Conservation (phyloP, 2,797 vertebrate genomes). For the Microhierax caerulescens region DNA sequence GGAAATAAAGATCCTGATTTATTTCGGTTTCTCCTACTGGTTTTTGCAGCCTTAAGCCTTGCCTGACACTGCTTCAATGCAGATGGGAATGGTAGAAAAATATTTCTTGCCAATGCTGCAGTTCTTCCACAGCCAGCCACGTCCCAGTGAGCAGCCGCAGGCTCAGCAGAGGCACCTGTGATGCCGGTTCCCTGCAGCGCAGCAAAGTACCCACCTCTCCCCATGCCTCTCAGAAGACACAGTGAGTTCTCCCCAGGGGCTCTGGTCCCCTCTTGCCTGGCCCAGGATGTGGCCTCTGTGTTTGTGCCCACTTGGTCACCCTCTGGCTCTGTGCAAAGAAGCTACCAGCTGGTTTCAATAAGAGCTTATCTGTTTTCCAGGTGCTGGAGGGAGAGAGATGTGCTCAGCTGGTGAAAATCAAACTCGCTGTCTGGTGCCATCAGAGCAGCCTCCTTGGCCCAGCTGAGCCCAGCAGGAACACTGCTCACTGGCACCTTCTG, state of each 20-base stretch:
- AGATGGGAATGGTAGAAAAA: background rate
- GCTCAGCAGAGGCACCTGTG: background rate
- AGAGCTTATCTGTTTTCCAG: background rate
- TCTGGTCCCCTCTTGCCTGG: fast-evolving
- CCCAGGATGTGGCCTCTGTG: fast-evolving
- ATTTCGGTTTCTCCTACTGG: background rate
- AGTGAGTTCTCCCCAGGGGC: fast-evolving
- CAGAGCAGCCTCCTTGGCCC: fast-evolving
- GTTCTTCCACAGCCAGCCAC: background rate
- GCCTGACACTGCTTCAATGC: background rate
- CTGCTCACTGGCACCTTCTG: background rate
- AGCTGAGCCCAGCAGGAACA: fast-evolving
- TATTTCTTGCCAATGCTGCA: background rate
- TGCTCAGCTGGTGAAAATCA: background rate
- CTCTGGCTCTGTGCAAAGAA: background rate
- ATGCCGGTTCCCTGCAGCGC: background rate
- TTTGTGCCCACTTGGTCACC: background rate
- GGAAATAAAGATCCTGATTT: constrained; percentile 28
- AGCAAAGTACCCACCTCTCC: background rate
- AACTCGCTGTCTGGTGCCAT: fast-evolving
- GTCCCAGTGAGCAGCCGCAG: background rate
- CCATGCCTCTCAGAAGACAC: fast-evolving
- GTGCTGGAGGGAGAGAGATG: background rate
- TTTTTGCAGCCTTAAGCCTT: constrained; percentile 11
- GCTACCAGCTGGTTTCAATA: background rate